phyloP scores from a whole-genome alignment of 2,113 vertebrate genomes.

The Murina feae region DNA sequence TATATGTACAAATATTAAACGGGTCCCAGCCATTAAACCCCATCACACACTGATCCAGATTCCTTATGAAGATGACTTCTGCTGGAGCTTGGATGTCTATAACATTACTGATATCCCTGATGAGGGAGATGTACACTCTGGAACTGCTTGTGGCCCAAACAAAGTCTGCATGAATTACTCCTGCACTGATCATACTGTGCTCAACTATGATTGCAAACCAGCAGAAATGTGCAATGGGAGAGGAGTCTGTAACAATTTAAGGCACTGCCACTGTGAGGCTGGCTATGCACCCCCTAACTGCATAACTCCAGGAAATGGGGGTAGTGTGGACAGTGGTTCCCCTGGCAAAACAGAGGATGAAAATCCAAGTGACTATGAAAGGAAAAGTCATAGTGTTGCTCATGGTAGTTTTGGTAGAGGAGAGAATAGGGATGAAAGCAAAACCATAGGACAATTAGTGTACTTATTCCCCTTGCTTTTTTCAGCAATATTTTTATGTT shows the following conservation, averaged over 20 bases:
- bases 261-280: conserved; percentile 83
- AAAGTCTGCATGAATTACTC: conserved; percentile 20
- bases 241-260: conserved; percentile 82
- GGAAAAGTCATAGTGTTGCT: background rate
- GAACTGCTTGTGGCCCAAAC: conserved; percentile 15
- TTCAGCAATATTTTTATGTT: background rate
- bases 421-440: background rate
- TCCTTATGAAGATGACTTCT: background rate
- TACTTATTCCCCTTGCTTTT: background rate
- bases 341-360: fast-evolving
- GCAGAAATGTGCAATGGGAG: background rate
- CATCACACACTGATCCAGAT: conserved; percentile 38
- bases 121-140: background rate
- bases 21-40: background rate
- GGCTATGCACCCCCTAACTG: conserved; percentile 87
- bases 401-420: background rate
- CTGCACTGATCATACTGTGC: fast-evolving
- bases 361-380: background rate
- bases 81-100: conserved; percentile 64
- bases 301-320: conserved; percentile 77
- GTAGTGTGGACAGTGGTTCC: conserved; percentile 87
- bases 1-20: conserved; percentile 12
- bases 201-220: background rate
- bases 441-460: no score
- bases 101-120: fast-evolving